phyloP scores from a whole-genome alignment of 1,140 invertebrate genomes.

The Asobara japonica region DNA sequence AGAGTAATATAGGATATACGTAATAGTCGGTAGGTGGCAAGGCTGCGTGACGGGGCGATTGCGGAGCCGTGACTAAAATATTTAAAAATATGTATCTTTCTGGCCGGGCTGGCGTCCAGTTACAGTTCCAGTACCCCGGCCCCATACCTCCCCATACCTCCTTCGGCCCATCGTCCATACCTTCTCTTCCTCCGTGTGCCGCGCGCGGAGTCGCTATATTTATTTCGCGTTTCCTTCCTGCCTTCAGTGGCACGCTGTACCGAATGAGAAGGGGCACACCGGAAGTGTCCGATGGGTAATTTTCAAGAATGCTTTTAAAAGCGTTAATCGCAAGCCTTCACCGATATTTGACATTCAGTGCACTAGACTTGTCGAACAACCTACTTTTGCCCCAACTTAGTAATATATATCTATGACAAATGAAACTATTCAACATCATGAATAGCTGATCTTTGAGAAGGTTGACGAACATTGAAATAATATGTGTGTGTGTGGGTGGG shows the following conservation, averaged over 20 bases:
- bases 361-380: too few relatives aligned
- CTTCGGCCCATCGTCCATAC: constrained; percentile 25
- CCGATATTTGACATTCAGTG: not conserved
- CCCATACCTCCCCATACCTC: constrained; percentile 22
- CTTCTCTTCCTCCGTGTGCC: constrained; percentile 34
- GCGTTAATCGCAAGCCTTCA: constrained; percentile 30
- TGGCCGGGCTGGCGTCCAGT: constrained; percentile 66
- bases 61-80: constrained; percentile 68
- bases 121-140: constrained; percentile 60
- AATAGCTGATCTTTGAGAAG: too few relatives aligned
- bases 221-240: constrained; percentile 68
- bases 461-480: too few relatives aligned
- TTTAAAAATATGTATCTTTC: constrained; percentile 70
- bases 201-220: constrained; percentile 58
- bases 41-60: constrained; percentile 67
- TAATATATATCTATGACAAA: too few relatives aligned
- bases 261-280: constrained; percentile 9
- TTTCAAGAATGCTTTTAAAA: constrained; percentile 37
- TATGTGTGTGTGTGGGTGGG: too few relatives aligned
- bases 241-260: constrained; percentile 28
- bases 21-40: constrained; percentile 67
- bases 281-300: constrained; percentile 39
- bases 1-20: constrained; percentile 52
- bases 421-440: too few relatives aligned
- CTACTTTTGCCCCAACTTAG: too few relatives aligned